A percentile compares a stretch with the other conserved stretches of the same genome.
phyloP scores from a whole-genome alignment of 2,888 invertebrate genomes.

The Schizaphis graminum region DNA sequence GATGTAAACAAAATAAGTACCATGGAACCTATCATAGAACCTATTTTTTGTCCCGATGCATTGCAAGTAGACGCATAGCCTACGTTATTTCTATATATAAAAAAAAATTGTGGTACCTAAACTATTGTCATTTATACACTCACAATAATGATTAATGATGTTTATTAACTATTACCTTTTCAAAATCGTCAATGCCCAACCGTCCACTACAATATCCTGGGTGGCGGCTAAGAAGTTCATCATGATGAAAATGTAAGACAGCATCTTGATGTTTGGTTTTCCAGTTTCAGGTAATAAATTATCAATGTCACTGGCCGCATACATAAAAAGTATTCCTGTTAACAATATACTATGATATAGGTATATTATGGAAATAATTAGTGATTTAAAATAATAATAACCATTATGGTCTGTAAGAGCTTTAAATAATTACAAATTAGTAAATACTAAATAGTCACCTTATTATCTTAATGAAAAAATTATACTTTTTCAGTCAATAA shows the following conservation, averaged over 20 bases:
- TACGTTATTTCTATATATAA: constrained; percentile 87
- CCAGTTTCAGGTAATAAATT: constrained; percentile 11
- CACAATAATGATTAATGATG: neutral
- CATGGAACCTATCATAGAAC: constrained; percentile 96
- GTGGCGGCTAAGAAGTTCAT: constrained; percentile 39
- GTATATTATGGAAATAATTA: neutral
- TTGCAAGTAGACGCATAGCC: constrained; percentile 99
- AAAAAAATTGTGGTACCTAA: neutral
- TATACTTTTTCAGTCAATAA: neutral
- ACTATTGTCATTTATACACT: neutral
- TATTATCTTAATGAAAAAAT: neutral
- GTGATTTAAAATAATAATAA: neutral
- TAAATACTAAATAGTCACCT: too few relatives aligned
- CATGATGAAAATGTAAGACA: constrained; percentile 26
- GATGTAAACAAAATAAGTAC: constrained; percentile 97
- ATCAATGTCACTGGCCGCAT: constrained; percentile 24
- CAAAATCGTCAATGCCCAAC: constrained; percentile 60
- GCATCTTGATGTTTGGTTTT: neutral
- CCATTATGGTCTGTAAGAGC: neutral
- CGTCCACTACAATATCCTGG: constrained; percentile 60
- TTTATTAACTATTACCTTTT: constrained; percentile 65
- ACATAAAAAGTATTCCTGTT: constrained; percentile 1
- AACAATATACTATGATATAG: neutral
- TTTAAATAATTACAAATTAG: neutral
- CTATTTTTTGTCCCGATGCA: constrained; percentile 97